Conservation (phyloP, 2,113 vertebrate species). For the Poecile atricapillus region DNA sequence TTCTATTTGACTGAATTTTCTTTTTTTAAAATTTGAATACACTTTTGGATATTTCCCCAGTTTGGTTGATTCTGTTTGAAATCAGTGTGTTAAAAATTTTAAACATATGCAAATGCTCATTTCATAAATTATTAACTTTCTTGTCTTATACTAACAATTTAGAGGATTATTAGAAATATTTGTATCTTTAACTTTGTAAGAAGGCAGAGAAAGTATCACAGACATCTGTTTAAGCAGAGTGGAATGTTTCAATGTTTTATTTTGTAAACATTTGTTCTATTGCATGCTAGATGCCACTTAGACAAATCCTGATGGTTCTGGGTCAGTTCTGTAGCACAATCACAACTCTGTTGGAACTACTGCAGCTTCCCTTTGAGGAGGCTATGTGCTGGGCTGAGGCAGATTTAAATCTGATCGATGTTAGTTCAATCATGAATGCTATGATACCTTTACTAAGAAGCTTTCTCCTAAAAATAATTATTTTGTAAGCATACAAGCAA, state of each 20-base stretch:
- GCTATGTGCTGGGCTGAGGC: background rate
- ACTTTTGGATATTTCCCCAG: background rate
- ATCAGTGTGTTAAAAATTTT: background rate
- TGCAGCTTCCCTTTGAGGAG: background rate
- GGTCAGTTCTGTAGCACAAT: background rate
- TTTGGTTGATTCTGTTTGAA: background rate
- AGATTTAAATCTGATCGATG: background rate
- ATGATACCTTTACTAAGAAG: background rate
- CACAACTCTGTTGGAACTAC: background rate
- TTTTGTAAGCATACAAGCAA: background rate
- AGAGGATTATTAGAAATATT: background rate
- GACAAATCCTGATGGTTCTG: background rate
- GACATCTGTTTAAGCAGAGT: background rate
- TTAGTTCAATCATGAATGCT: background rate
- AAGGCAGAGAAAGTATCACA: background rate
- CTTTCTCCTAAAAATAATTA: background rate
- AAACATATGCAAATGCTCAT: background rate
- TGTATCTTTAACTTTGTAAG: background rate
- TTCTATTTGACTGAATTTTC: background rate
- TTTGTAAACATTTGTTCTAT: background rate
- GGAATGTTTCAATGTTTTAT: background rate
- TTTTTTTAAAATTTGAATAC: background rate
- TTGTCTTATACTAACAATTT: background rate
- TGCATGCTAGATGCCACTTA: background rate
- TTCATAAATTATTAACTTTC: background rate